phyloP scores from a whole-genome alignment of 2,797 vertebrate species.

The Chaetodon trifasciatus region DNA sequence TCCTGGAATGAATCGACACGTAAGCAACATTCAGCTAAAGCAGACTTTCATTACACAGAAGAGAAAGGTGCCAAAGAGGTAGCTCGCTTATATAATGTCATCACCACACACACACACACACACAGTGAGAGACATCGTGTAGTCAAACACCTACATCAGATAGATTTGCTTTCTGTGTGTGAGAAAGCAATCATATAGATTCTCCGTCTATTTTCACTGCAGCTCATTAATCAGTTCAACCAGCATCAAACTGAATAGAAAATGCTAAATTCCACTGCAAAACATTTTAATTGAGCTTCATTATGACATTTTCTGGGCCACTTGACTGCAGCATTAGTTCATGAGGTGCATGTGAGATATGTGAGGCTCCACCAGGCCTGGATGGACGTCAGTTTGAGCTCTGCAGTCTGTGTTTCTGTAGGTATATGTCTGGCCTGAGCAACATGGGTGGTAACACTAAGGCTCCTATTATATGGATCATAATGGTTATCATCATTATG shows the following conservation, averaged over 20 bases:
- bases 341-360: background rate
- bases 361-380: no score
- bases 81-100: background rate
- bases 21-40: background rate
- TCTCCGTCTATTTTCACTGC: background rate
- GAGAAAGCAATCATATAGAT: background rate
- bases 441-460: background rate
- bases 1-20: no score
- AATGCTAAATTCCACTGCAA: background rate
- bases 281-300: background rate
- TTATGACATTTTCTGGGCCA: background rate
- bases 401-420: background rate
- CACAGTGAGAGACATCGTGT: background rate
- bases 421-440: background rate
- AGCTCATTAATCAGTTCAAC: slow-evolving; percentile 13
- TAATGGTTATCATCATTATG: background rate
- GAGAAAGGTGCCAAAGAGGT: background rate
- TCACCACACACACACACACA: background rate
- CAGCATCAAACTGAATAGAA: background rate
- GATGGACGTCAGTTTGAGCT: background rate
- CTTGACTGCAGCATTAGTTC: background rate
- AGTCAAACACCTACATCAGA: background rate
- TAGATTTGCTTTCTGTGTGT: background rate
- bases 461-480: background rate
- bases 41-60: background rate